phyloP scores from a whole-genome alignment of 2,113 vertebrate species.

The Oostethus manadensis region DNA sequence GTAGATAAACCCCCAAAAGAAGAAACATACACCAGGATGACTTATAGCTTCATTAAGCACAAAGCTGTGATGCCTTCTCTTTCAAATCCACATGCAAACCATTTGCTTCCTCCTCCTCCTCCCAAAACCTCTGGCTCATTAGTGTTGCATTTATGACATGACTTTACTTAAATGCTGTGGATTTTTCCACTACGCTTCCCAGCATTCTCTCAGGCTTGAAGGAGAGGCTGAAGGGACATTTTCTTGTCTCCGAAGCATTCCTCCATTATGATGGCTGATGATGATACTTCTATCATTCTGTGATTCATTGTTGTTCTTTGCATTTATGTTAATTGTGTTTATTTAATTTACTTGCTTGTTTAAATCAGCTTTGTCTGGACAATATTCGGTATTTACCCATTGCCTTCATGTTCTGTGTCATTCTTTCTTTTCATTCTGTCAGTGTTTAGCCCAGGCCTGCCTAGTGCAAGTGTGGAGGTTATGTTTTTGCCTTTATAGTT shows the following conservation, averaged over 20 bases:
- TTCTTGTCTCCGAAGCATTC: conserved; percentile 32
- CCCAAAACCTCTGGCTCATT: conserved; percentile 68
- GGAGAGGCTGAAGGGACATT: not conserved
- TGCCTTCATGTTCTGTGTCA: no score
- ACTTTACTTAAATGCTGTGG: conserved; percentile 68
- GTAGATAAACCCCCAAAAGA: not conserved
- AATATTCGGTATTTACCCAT: no score
- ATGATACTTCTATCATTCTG: no score
- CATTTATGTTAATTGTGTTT: no score
- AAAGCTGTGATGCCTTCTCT: conserved; percentile 62
- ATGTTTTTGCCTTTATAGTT: no score
- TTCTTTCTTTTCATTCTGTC: no score
- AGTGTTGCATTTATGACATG: conserved; percentile 68
- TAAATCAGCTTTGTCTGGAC: no score
- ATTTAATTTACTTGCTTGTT: no score
- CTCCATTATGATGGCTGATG: not conserved
- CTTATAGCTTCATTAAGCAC: conserved; percentile 54
- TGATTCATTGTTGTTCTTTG: not conserved
- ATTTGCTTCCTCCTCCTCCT: conserved; percentile 51
- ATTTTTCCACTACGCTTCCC: conserved; percentile 67
- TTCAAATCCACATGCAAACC: conserved; percentile 73
- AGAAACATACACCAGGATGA: conserved; percentile 29
- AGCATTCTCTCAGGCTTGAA: conserved; percentile 32
- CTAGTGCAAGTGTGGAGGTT: no score
- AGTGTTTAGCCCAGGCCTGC: no score